Percentiles rank a stretch among this genome's conserved stretches.
phyloP scores from a whole-genome alignment of 2,888 invertebrate genomes.

The Myopa testacea region DNA sequence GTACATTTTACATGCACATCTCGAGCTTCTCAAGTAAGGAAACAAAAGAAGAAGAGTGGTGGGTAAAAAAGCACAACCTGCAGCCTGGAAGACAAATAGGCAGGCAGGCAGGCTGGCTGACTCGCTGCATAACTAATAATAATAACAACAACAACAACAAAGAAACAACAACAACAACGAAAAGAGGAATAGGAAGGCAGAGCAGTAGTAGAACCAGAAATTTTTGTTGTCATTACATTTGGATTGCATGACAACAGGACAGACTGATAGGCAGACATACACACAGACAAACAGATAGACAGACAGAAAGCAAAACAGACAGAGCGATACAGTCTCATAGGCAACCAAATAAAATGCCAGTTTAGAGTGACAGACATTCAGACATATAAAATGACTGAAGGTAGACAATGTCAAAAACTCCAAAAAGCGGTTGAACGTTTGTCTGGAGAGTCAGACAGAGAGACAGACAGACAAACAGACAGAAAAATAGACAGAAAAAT shows the following conservation, averaged over 20 bases:
- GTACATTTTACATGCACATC: constrained; percentile 17
- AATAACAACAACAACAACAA: background rate
- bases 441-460: background rate
- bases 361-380: background rate
- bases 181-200: background rate
- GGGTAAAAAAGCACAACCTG: background rate
- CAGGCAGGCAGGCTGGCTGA: constrained; percentile 2
- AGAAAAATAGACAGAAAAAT: background rate
- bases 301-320: background rate
- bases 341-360: background rate
- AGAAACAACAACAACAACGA: background rate
- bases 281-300: background rate
- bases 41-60: background rate
- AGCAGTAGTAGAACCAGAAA: constrained; percentile 25
- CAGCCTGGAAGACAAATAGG: background rate
- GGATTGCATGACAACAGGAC: constrained; percentile 10
- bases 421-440: too few relatives aligned
- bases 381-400: constrained; percentile 8
- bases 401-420: too few relatives aligned
- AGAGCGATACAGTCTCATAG: background rate
- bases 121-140: constrained; percentile 24
- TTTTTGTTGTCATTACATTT: constrained; percentile 20
- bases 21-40: background rate
- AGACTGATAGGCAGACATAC: background rate
- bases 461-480: constrained; percentile 7